Conservation (phyloP, 2,797 vertebrate genomes). For the Etheostoma perlongum region DNA sequence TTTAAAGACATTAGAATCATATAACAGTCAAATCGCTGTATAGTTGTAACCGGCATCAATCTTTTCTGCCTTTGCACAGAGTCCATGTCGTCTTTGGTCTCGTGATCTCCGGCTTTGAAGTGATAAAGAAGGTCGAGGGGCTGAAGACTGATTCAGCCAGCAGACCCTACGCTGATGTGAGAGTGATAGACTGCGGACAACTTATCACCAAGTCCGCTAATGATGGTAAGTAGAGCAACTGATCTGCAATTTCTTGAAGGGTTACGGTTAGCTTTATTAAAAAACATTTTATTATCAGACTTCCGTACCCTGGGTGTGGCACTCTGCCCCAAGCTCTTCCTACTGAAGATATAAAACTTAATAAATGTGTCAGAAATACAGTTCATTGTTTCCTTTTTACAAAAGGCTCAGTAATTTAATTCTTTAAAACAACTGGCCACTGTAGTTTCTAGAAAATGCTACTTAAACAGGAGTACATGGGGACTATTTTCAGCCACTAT, state of each 20-base stretch:
- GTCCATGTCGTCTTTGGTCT: conserved; percentile 98
- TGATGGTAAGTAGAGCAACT: conserved; percentile 84
- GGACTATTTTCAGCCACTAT: not conserved
- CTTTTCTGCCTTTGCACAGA: conserved; percentile 73
- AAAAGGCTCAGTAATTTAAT: not conserved
- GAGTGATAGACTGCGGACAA: conserved; percentile 96
- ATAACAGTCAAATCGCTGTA: not conserved
- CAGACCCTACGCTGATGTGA: conserved; percentile 95
- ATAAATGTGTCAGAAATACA: not conserved
- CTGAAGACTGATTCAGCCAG: conserved; percentile 97
- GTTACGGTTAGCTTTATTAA: not conserved
- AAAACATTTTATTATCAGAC: not conserved
- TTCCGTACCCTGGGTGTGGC: not conserved
- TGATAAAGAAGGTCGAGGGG: conserved; percentile 96
- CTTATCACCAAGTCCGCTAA: conserved; percentile 92
- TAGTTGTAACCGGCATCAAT: not conserved
- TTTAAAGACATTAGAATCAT: not conserved
- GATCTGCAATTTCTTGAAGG: not conserved
- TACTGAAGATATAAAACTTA: not conserved
- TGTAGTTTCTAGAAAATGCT: not conserved
- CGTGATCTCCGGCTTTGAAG: conserved; percentile 97
- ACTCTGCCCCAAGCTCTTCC: not conserved
- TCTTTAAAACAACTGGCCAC: not conserved
- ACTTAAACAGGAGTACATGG: not conserved
- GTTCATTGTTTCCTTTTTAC: not conserved